These are phyloP conservation scores for Ceratosolen fusciceps DNA, from an alignment of 1,140 invertebrate genomes.

Conservation along the genomic window DNA sequence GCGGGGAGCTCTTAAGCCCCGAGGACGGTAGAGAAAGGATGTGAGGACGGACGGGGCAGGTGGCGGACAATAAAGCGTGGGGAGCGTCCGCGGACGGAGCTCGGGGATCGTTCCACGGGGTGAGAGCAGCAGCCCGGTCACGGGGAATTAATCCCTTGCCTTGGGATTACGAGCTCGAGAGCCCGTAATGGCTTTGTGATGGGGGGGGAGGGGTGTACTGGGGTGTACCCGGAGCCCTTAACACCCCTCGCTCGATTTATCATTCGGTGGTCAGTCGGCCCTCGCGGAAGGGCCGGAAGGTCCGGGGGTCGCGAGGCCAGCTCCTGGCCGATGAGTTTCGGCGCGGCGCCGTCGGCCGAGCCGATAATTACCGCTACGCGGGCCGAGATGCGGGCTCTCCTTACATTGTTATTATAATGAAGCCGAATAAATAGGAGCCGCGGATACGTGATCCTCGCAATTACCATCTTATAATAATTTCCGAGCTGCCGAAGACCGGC, in stretches of 20 bases:
- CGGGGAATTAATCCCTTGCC: neutral
- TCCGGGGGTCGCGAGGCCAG: neutral
- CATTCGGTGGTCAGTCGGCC: neutral
- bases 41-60: neutral
- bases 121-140: neutral
- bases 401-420: constrained; percentile 73
- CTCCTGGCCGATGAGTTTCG: neutral
- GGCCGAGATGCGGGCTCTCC: constrained; percentile 51
- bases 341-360: neutral
- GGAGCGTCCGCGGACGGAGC: neutral
- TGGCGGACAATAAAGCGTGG: constrained; percentile 13
- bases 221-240: neutral
- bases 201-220: no score
- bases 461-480: constrained; percentile 71
- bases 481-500: constrained; percentile 54
- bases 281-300: no score
- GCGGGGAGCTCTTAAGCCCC: neutral
- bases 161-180: neutral
- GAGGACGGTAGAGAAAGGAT: no score
- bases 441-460: constrained; percentile 65
- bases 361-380: constrained; percentile 21
- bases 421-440: constrained; percentile 70
- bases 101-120: neutral
- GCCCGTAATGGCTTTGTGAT: neutral
- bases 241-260: constrained; percentile 11